Conservation (phyloP, 2,797 vertebrate species). For the Taeniopygia guttata region DNA sequence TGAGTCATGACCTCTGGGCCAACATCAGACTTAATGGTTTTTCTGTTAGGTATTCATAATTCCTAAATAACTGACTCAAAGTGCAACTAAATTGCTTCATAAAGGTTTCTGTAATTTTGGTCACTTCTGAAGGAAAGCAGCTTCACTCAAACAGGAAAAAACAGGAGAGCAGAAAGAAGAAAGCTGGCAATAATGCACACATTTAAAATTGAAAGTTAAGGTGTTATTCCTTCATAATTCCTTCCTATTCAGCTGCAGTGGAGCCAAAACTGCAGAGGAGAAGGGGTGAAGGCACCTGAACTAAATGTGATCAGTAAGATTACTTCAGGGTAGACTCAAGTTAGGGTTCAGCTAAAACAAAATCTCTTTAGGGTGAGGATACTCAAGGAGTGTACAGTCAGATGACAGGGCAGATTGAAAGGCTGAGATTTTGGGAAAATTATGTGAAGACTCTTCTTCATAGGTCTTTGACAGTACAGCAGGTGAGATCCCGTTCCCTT, state of each 20-base stretch:
- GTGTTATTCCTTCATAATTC: not conserved
- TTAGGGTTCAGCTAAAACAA: not conserved
- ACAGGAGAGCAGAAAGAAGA: not conserved
- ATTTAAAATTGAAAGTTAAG: not conserved
- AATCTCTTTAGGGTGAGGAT: not conserved
- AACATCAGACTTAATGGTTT: not conserved
- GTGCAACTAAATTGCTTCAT: not conserved
- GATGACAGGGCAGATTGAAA: not conserved
- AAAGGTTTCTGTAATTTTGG: not conserved
- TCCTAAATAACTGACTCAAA: not conserved
- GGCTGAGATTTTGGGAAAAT: not conserved
- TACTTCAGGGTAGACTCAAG: not conserved
- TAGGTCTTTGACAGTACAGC: not conserved
- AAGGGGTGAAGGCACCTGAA: not conserved
- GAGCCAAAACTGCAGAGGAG: not conserved
- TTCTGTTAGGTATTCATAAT: not conserved
- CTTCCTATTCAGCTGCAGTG: not conserved
- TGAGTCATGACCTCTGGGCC: not conserved
- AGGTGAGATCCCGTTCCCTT: not conserved
- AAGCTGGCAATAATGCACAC: not conserved
- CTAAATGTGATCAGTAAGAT: not conserved
- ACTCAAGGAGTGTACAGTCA: not conserved
- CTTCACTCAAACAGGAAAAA: not conserved
- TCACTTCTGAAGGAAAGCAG: not conserved
- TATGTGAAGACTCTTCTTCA: not conserved